A percentile compares a stretch with the other conserved stretches of the same genome.
These are phyloP conservation scores for Pseudomugil gertrudae DNA, from an alignment of 2,797 vertebrate genomes.

Conservation along the genomic window DNA sequence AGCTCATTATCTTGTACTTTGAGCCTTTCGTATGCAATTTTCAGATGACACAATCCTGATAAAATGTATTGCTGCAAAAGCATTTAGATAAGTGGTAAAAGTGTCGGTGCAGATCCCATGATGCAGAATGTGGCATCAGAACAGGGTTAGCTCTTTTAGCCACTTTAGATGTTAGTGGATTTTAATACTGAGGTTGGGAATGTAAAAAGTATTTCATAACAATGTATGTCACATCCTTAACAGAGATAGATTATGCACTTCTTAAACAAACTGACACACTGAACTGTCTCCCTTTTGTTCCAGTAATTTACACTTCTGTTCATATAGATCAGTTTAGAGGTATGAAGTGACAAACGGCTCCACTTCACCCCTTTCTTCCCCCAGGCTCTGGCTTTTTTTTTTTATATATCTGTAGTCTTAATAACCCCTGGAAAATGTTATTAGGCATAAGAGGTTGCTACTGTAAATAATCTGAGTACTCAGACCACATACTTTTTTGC, in stretches of 20 bases:
- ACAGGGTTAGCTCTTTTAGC: background rate
- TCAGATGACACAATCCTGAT: background rate
- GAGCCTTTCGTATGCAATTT: background rate
- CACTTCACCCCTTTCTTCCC: background rate
- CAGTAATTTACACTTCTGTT: no score
- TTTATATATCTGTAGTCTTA: background rate
- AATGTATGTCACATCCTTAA: no score
- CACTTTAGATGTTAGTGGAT: no score
- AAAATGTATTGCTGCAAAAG: background rate
- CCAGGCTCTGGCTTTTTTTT: background rate
- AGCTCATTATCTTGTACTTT: background rate
- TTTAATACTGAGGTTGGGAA: no score
- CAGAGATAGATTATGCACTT: no score
- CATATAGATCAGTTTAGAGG: background rate
- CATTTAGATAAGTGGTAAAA: background rate
- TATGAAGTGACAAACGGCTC: background rate
- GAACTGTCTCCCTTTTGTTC: no score
- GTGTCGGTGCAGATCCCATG: background rate
- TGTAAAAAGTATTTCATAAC: no score
- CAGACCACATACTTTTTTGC: background rate
- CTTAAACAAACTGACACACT: no score
- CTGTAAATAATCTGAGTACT: background rate
- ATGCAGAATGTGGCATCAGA: background rate
- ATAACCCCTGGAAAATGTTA: background rate
- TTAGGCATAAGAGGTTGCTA: background rate